Conservation (phyloP, 1,140 invertebrate species). For the Penaeus indicus region DNA sequence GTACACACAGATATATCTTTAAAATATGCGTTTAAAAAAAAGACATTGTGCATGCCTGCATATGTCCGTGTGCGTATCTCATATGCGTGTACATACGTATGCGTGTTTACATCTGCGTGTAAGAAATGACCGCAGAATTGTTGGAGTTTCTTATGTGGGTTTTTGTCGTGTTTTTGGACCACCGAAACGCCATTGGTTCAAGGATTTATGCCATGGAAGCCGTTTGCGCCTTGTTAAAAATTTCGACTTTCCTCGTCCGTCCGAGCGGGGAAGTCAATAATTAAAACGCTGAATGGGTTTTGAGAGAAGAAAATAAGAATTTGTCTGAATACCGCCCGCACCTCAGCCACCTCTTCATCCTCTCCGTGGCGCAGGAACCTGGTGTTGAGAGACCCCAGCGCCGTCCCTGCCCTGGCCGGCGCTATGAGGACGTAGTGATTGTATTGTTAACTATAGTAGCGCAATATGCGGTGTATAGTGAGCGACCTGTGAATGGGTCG, state of each 20-base stretch:
- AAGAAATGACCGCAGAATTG: background rate
- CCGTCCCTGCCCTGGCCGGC: no score
- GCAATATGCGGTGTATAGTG: background rate
- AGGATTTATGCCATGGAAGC: background rate
- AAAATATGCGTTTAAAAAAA: no score
- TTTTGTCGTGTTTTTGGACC: conserved; percentile 6
- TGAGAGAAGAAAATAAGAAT: no score
- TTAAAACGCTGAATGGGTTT: no score
- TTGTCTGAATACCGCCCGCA: no score
- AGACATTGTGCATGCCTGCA: background rate
- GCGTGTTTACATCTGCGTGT: conserved; percentile 3
- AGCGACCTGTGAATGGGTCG: background rate
- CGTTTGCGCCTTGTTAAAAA: background rate
- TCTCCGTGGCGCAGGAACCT: no score
- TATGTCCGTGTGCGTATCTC: conserved; percentile 21
- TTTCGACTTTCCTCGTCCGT: background rate
- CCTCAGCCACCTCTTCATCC: no score
- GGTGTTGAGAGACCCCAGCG: no score
- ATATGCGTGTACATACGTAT: background rate
- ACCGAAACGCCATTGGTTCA: background rate
- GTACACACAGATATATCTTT: no score
- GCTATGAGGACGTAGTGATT: no score
- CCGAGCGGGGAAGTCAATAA: no score
- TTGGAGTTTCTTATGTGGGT: background rate
- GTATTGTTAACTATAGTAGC: no score